Evolutionary conservation across 2,888 invertebrate species (phyloP), one percentile per base, ranked within the genome.

Genomic region (Odontothrips loti): DNA sequence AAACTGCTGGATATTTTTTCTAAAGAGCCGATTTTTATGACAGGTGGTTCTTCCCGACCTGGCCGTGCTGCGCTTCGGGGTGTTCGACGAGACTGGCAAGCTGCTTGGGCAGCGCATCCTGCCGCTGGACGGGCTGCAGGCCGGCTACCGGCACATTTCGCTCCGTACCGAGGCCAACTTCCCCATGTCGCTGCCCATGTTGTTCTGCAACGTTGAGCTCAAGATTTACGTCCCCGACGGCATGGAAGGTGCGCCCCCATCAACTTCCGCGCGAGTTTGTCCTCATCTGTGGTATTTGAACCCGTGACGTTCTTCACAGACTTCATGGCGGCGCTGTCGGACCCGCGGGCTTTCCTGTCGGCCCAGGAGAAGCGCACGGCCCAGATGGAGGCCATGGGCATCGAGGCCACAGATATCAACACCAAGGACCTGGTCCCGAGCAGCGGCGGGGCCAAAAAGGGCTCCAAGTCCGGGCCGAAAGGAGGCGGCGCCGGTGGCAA

Each of bases 211-310:
- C 88, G 98, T 99, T 86, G 98, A 98, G 89, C 92, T 99, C 83
- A 99, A 99, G 90, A 99, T 99, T 85, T 99, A 99, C 89, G 98
- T 99, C 84, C 99, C 99, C 78, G 98, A 99, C 89, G 99, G 99
- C 80, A 95, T 99, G 86, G 97, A 97, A 91, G 96, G 95, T 95
- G 58, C n/a, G 20, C 12, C 12, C 58, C 15, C 15, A 58, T 58
- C 34, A 43, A 15, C 9, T 20, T 10, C 51, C 51, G 51, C 51
- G 3, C 10, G 15, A 12, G 51, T 51, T 58, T 58, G 20, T 20
- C 58, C 2, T 11, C n/a, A 0, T 10, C 58, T 43, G 15, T 58
- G 17, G 6, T 58, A 8, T 58, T 58, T 58, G 17, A 17, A 6
- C 58, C 20, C 48, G 3, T 20, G 34, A 43, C 34, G 34, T 58